Base-by-base conservation (phyloP, 2,797 vertebrate genomes). In the Lithobates pipiens region DNA sequence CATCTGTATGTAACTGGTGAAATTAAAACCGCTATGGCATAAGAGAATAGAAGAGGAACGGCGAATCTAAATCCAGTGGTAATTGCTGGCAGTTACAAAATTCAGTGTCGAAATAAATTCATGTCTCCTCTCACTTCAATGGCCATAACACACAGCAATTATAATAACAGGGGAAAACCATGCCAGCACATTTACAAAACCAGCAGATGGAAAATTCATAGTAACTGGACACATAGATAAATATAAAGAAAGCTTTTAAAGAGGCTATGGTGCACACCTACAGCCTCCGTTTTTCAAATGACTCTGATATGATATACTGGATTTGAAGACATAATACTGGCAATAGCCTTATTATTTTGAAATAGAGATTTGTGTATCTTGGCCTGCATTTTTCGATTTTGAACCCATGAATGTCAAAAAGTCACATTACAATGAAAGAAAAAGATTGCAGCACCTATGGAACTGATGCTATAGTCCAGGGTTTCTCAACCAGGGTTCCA, bases 1-100 rank as follows among this genome's bases (percentile, higher is more conserved):
- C 79, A 63, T 81, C 69, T 73, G 70, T 73, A 81, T 39, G 71
- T 70, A 63, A 23, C 54, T 72, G 69, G 70, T 81, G 69, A 50
- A 63, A 36, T 72, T 36, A 42, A 61, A 81, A 72, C 23, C 32
- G 50, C 29, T 34, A 57, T 16, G 34, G 44, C 78, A 61, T 69
- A 81, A 81, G 32, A 16, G 46, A 72, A n/a, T 57, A 65, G 25
- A 46, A 29, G 69, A 32, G 70, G 10, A 57, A 25, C 3, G 15
- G 68, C 18, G 10, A 15, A 7, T 80, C 36, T 32, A 36, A 18
- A 46, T 68, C 63, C 77, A 78, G 7, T 18, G 39, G 42, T 69
- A 69, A 79, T 69, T 69, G 63, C n/a, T 69, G 61, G 77, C 77
- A 69, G 16, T 46, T 18, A 69, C 11, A 78, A 44, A 78, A 68